phyloP scores from a whole-genome alignment of 2,113 vertebrate species.

The Corynorhinus townsendii region DNA sequence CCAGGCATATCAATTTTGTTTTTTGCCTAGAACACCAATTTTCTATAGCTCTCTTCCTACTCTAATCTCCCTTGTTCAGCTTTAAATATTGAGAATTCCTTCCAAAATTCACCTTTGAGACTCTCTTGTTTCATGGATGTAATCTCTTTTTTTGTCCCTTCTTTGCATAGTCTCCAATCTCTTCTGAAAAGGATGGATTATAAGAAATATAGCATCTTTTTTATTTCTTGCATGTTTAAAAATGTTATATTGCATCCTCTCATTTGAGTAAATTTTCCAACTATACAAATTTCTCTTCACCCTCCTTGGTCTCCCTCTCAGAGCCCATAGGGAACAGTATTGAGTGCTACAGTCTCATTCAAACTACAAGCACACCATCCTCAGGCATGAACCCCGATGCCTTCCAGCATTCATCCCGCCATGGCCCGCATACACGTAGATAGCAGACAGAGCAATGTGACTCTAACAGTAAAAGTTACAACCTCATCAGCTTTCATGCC shows the following conservation, averaged over 20 bases:
- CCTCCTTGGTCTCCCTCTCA: neutral
- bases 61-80: neutral
- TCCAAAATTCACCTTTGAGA: neutral
- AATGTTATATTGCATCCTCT: neutral
- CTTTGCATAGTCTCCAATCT: neutral
- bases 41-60: neutral
- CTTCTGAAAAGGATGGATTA: neutral
- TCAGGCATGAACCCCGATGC: neutral
- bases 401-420: neutral
- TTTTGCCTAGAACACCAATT: neutral
- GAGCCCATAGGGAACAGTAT: neutral
- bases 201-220: neutral
- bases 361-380: neutral
- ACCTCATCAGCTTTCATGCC: neutral
- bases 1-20: neutral
- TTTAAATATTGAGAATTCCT: neutral
- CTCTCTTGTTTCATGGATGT: neutral
- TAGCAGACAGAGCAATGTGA: neutral
- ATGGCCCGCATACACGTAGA: neutral
- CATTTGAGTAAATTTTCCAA: neutral
- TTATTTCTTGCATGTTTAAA: neutral
- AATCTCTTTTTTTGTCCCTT: neutral
- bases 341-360: neutral
- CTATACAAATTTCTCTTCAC: neutral
- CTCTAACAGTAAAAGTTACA: neutral